Evolutionary conservation across 2,888 invertebrate species (phyloP), one percentile per base, ranked within the genome.

Genomic region (Aleiodes testaceus): DNA sequence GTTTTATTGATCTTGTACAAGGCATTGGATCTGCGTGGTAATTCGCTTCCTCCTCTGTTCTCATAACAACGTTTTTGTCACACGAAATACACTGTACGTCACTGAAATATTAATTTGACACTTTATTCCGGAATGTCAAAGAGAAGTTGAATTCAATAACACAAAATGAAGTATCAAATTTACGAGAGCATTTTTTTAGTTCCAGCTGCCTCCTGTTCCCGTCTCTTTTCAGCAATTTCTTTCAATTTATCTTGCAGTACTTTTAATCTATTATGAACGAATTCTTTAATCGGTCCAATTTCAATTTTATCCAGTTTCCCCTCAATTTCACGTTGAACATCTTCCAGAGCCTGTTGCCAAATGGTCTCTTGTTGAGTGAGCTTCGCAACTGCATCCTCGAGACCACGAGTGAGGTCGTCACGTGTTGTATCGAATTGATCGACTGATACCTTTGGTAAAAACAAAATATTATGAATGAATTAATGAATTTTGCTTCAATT

Each of bases 71-170:
- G 26, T 92, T 90, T 44, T 92, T 92, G 79, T 94, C 93, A 80
- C 95, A 95, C 0, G 94, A 93, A 79, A 95, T 90, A 81, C 94
- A 95, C 77, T 93, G 92, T 14, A 94, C 90, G 77, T 94, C 91
- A 79, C 92, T 93, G 72, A 65, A 80, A 71, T 59, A 66, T 26
- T 66, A 50, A 53, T 12, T n/a, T 55, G 42, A 49, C 7, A 14
- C 61, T 47, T n/a, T 16, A 65, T 9, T 5, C 26, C 26, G 5
- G 5, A 26, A 26, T 5, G 5, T 26, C 26, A 26, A 26, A 26
- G 26, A 26, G 5, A 70, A 47, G 6, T 45, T 42, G 2, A 70
- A 12, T 53, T 9, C 18, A 52, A 65, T 68, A 50, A 20, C 5
- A 45, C 12, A 22, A 45, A 45, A 44, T 47, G n/a, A 66, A 52